Base-by-base conservation (phyloP, 2,888 invertebrate species). In the Mantis religiosa region DNA sequence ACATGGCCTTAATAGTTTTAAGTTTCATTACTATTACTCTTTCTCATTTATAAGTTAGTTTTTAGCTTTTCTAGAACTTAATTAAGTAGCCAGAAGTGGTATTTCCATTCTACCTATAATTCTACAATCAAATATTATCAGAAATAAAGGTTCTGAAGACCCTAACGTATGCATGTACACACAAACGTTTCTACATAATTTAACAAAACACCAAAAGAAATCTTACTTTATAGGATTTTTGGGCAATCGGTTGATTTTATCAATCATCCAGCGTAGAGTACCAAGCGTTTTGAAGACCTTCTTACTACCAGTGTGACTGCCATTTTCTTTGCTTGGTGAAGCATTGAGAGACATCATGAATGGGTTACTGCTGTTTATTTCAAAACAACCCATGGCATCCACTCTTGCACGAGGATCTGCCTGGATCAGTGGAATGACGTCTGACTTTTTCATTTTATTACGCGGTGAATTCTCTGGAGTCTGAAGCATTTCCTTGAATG, bases 221-320 rank as follows among this genome's bases (percentile, higher is more conserved):
- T 9, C 93, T 92, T 89, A 93, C 93, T 94, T 94, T 90, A 97
- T 96, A 91, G 96, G 96, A 93, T 97, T 97, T 94, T 97, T 97
- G 92, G 97, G 97, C 91, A 97, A 94, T 92, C 98, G 96, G 93
- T 98, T 98, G 95, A 98, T 97, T 94, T 97, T 97, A 94, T 97
- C 97, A 91, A 98, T 94, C 90, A 97, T 97, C 93, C 97, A 97
- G 92, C 97, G 97, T 89, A 98, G 94, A 91, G 98, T 97, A 3
- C 97, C 98, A 90, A 97, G 94, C 47, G 98, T 98, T 97, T 98
- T 98, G 92, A 98, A 98, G 89, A 97, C 95, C 90, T 94, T 94
- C 82, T 89, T 89, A 84, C 89, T 89, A 28, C 47, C 88, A n/a
- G 47, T 84, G 20, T 25, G 0, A 54, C 85, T 30, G 34, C 87